Evolutionary conservation across 2,113 vertebrate species (phyloP), one percentile per base, ranked within the genome.

Genomic region (Amblyopsis rosae): DNA sequence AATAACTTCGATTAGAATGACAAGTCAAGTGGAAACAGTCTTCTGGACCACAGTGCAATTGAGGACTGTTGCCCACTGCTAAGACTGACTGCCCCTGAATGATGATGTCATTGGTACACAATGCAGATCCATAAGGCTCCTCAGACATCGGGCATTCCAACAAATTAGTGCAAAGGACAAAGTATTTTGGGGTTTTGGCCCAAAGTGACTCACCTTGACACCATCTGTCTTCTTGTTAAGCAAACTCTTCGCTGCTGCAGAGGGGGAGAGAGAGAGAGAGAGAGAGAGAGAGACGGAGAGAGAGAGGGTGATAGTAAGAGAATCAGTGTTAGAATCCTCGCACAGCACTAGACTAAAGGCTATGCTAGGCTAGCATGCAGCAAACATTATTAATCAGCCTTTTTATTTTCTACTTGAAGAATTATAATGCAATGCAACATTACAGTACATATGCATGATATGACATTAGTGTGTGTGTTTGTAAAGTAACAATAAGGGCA

Each of bases 171-270:
- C 85, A 85, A 73, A 48, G 65, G 67, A 76, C 73, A 62, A 72
- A 50, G 32, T 15, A 35, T n/a, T 33, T 61, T 59, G 59, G 45
- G 55, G 26, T 48, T 35, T 51, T 17, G 49, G 45, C 64, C 47
- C 50, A 80, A 60, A 72, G 61, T 32, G 32, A 89, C 95, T 91
- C 93, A 97, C 96, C 96, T 98, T 98, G 57, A 98, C 95, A 48
- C 94, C 96, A 45, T 98, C 96, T 0, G 94, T 74, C 81, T 98
- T 98, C 91, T 98, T 93, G 83, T 92, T 97, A 89, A 98, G 91
- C 88, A 98, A 93, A 93, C 96, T 96, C 89, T 96, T 97, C 86
- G 96, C 96, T 96, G 96, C 96, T 98, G 94, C 76, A 92, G 91
- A 85, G 0, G 57, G 56, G 61, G 75, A 86, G 17, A 81, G 41